These are phyloP conservation scores for Oasisia sp. DNA, from an alignment of 2,888 invertebrate genomes.

Conservation along the genomic window DNA sequence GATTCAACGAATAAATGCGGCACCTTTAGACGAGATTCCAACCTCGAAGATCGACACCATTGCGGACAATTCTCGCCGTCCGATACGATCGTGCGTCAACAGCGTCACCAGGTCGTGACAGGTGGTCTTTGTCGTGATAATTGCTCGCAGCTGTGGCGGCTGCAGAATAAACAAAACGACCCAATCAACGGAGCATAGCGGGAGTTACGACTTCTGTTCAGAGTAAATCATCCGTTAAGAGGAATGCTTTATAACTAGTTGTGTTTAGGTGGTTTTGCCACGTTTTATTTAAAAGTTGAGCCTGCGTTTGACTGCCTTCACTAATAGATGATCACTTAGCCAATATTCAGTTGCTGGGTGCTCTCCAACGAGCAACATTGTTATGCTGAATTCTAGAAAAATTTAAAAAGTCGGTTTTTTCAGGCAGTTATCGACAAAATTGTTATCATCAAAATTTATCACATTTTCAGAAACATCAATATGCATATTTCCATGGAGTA, in stretches of 20 bases:
- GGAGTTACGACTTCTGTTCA: too few species aligned
- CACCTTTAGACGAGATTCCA: constrained; percentile 5
- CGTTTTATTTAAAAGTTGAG: too few species aligned
- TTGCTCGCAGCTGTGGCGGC: neutral
- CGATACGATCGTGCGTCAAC: constrained; percentile 13
- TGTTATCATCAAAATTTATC: neutral
- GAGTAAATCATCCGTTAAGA: too few species aligned
- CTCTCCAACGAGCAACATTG: too few species aligned
- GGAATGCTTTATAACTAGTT: too few species aligned
- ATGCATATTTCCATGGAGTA: neutral
- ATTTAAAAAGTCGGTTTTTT: neutral
- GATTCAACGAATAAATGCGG: neutral
- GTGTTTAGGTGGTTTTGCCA: too few species aligned
- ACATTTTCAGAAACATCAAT: neutral
- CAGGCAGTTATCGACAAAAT: neutral
- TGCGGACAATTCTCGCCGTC: neutral
- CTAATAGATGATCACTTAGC: too few species aligned
- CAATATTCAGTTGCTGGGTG: too few species aligned
- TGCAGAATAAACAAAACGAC: neutral
- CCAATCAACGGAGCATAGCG: neutral
- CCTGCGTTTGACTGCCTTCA: too few species aligned
- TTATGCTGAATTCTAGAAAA: neutral
- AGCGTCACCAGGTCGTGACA: neutral
- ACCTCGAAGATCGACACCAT: constrained; percentile 1
- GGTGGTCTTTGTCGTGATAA: neutral